Percentiles rank a stretch among this genome's conserved stretches.
Evolutionary conservation across 2,113 vertebrate genomes (phyloP).

Genomic region (Ceyx cyanopectus): DNA sequence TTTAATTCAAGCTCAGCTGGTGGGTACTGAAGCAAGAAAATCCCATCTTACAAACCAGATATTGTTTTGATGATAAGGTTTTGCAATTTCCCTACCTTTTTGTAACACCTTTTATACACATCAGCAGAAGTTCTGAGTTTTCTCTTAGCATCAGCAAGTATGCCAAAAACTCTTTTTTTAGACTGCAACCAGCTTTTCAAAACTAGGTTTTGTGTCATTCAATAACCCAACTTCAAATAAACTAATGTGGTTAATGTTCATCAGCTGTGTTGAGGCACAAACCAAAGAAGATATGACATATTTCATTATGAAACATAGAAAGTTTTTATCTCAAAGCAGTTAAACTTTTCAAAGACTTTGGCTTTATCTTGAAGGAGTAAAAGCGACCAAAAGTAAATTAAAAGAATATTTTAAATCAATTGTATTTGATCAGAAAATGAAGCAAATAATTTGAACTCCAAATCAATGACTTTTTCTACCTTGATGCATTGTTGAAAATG

Average conservation of each 20-base stretch:
- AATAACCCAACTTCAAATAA: background rate
- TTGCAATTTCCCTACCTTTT: background rate
- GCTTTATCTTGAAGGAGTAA: background rate
- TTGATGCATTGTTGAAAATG: background rate
- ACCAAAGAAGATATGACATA: background rate
- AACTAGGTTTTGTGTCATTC: background rate
- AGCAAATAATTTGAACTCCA: background rate
- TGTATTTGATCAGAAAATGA: background rate
- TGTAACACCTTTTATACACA: background rate
- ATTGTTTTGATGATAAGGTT: background rate
- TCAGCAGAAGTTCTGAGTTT: slow-evolving; percentile 4
- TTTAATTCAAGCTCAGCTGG: background rate
- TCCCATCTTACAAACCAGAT: background rate
- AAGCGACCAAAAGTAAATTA: background rate
- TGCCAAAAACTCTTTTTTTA: background rate
- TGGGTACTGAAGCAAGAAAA: background rate
- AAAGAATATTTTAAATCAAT: background rate
- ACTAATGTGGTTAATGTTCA: background rate
- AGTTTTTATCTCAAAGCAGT: background rate
- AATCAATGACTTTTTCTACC: background rate
- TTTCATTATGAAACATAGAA: background rate
- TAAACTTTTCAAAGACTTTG: background rate
- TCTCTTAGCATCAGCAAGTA: background rate
- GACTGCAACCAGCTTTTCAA: background rate
- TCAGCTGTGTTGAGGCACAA: background rate